Evolutionary conservation across 2,888 invertebrate genomes (phyloP), one percentile per base, ranked within the genome.

Genomic region (Pachliopta kotzebuea): DNA sequence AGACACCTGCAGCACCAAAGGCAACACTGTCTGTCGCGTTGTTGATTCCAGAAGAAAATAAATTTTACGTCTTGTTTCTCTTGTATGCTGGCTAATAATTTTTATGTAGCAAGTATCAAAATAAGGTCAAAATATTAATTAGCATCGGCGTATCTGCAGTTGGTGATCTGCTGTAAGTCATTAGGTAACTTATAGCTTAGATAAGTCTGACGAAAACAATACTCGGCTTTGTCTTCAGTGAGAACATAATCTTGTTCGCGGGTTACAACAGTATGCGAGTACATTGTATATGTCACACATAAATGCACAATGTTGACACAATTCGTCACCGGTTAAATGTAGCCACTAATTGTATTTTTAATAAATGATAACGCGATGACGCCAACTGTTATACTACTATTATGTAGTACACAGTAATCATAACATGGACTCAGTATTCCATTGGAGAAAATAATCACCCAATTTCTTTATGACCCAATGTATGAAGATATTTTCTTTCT

Each of bases 161-260:
- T 26, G 58, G 54, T 62, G 62, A 65, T 62, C 62, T 65, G 62
- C 62, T 59, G 50, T 54, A 31, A 62, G 62, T 31, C 62, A 58
- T 65, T 65, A 65, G 58, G 65, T 62, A 65, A 65, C 65, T 23
- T 54, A 23, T 45, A 58, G 26, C 62, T 62, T 65, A 65, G 65
- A 61, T 65, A 65, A 65, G 58, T 65, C 62, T 65, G 65, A 65
- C 65, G 65, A 65, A 65, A 65, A 65, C 58, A 58, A 56, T 57
- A 62, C 58, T 58, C 55, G 18, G 57, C 53, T 65, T 56, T 60
- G 61, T 62, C 53, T 65, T 65, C 58, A 55, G 65, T 37, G 62
- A 65, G 58, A 65, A 21, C 62, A 57, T 49, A 65, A 62, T 54
- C 57, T 62, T 37, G 61, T 20, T 65, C 62, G 54, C 50, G 55